Percentiles rank a stretch among this genome's conserved stretches.
These are phyloP conservation scores for Polydrusus pterygomalis DNA, from an alignment of 2,888 invertebrate genomes.

Conservation along the genomic window DNA sequence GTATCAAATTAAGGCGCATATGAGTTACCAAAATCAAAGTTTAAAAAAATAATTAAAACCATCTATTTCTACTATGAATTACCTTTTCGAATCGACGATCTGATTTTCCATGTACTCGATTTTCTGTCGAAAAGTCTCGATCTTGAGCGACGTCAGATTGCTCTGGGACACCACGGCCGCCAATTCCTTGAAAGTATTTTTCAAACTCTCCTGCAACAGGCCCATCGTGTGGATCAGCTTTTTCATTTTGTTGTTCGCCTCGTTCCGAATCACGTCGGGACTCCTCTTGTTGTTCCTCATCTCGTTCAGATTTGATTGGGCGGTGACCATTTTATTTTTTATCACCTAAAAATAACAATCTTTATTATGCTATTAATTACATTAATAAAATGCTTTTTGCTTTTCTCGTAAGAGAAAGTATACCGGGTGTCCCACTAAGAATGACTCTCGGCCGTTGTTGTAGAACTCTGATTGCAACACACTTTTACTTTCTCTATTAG, in stretches of 20 bases:
- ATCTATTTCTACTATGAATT: not conserved
- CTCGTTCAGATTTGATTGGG: conserved; percentile 58
- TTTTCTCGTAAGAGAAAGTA: too few species aligned
- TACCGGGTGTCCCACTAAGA: too few species aligned
- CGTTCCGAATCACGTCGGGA: conserved; percentile 64
- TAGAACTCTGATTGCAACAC: too few species aligned
- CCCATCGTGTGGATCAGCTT: conserved; percentile 42
- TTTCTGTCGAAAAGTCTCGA: conserved; percentile 61
- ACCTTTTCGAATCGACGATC: conserved; percentile 61
- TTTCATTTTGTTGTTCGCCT: conserved; percentile 63
- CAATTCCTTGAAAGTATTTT: conserved; percentile 54
- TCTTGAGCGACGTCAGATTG: conserved; percentile 61
- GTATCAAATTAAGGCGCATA: too few species aligned
- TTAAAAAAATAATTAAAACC: too few species aligned
- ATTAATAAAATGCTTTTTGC: too few species aligned
- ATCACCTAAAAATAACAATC: conserved; percentile 46
- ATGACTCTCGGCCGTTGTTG: too few species aligned
- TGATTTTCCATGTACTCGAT: conserved; percentile 66
- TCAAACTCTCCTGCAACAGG: conserved; percentile 60
- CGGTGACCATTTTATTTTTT: conserved; percentile 57
- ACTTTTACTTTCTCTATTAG: too few species aligned
- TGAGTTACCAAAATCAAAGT: too few species aligned
- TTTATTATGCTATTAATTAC: too few species aligned
- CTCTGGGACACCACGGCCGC: conserved; percentile 51
- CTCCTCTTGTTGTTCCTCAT: conserved; percentile 58